Conservation (phyloP, 2,113 vertebrate genomes). For the Oryzias woworae region DNA sequence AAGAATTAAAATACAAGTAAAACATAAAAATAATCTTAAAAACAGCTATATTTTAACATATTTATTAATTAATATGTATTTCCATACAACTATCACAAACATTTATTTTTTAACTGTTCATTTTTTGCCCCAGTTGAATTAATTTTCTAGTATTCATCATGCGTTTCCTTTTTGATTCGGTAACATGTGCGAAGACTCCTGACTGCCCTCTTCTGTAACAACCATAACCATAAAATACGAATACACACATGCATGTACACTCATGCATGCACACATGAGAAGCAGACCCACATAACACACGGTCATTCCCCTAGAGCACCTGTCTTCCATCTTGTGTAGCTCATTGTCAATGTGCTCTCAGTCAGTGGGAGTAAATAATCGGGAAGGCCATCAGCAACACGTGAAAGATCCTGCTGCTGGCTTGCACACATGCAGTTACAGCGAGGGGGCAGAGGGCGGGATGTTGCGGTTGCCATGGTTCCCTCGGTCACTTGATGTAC, state of each 20-base stretch:
- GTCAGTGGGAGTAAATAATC: slow-evolving; percentile 24
- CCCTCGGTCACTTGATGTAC: neutral
- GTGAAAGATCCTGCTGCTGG: slow-evolving; percentile 44
- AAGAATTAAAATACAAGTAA: no score
- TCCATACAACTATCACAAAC: no score
- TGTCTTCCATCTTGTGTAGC: slow-evolving; percentile 22
- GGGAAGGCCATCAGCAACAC: slow-evolving; percentile 35
- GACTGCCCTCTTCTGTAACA: neutral
- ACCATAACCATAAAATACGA: slow-evolving; percentile 1
- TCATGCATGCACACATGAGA: neutral
- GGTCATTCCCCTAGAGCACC: slow-evolving; percentile 23
- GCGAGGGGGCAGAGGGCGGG: neutral
- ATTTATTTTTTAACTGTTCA: no score
- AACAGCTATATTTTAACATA: no score
- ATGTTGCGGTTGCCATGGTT: slow-evolving; percentile 29
- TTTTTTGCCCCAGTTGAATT: slow-evolving; percentile 18
- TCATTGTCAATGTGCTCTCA: slow-evolving; percentile 4
- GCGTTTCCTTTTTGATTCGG: slow-evolving; percentile 35
- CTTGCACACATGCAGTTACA: slow-evolving; percentile 31
- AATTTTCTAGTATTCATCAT: slow-evolving; percentile 28
- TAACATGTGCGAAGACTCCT: slow-evolving; percentile 7
- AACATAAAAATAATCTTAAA: no score
- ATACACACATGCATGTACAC: slow-evolving; percentile 14
- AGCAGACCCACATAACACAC: slow-evolving; percentile 5
- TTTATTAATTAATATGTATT: no score